Evolutionary conservation across 2,888 invertebrate species (phyloP), one percentile per base, ranked within the genome.

Genomic region (Tipula lateralis): DNA sequence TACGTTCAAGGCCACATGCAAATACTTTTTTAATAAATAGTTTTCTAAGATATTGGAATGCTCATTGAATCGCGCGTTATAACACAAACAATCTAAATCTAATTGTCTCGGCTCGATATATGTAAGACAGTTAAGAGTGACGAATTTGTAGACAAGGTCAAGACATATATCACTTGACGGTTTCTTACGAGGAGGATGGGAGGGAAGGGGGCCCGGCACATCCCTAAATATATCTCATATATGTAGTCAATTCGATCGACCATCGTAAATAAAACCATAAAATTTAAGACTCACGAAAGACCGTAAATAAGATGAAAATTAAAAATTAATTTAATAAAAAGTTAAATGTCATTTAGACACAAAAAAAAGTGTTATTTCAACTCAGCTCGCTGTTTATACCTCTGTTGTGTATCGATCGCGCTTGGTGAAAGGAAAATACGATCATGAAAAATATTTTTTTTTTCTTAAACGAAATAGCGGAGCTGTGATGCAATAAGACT

Each of bases 241-340:
- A n/a, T n/a, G n/a, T n/a, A 66, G 19, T 66, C 24, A 66, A 66
- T 66, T 66, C 66, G 66, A 66, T 66, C 19, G 66, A 66, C 66
- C 66, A 24, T 66, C 66, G 24, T 66, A 66, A 66, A 19, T 7
- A 66, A 66, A 66, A 6, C 4, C 0, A 50, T 24, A 24, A 66
- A 66, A 44, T n/a, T 44, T 16, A 32, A 12, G 2, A 39, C 16
- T 50, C 24, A 66, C 24, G 7, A 66, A 66, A 12, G 24, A 24
- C 24, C 66, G 9, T 24, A 66, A 66, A 24, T 66, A 66, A n/a
- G 66, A 66, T 7, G 66, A 66, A 44, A 66, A 16, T 16, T 16
- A 44, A 66, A 66, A 66, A 24, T 66, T 66, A 66, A 66, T 66
- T 66, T 66, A 66, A 66, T 66, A 66, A 66, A 66, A 66, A 66